Evolutionary conservation across 2,113 vertebrate species (phyloP).

Genomic region (Pionites leucogaster): DNA sequence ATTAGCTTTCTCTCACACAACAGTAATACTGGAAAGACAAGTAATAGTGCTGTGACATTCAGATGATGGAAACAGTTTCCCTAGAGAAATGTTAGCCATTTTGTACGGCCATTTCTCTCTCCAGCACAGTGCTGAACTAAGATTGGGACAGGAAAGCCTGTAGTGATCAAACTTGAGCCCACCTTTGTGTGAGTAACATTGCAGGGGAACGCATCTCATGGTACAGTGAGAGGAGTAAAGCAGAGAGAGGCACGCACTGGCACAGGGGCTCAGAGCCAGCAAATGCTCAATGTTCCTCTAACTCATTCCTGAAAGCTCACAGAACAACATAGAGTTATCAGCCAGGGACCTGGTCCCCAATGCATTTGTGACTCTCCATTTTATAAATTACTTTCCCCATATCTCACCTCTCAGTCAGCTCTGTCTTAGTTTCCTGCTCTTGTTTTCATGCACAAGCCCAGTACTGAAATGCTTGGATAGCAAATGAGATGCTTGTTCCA

Average conservation of each 20-base stretch:
- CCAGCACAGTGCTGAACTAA: background rate
- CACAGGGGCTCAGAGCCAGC: background rate
- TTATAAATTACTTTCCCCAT: background rate
- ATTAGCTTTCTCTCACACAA: background rate
- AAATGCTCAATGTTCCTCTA: fast-evolving
- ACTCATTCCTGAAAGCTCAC: background rate
- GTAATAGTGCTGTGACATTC: background rate
- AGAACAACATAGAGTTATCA: background rate
- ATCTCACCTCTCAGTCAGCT: background rate
- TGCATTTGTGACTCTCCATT: background rate
- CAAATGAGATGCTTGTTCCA: background rate
- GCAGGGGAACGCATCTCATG: fast-evolving
- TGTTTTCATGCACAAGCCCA: background rate
- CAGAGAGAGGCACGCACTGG: background rate
- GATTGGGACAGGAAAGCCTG: background rate
- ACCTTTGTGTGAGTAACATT: background rate
- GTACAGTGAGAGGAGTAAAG: background rate
- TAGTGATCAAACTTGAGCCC: background rate
- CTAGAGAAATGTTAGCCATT: background rate
- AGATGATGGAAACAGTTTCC: background rate
- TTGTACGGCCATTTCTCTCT: background rate
- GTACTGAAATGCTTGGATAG: background rate
- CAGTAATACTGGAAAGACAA: background rate
- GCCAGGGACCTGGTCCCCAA: background rate
- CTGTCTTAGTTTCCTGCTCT: background rate